Evolutionary conservation across 2,888 invertebrate species (phyloP).

Genomic region (Andrena flavipes): DNA sequence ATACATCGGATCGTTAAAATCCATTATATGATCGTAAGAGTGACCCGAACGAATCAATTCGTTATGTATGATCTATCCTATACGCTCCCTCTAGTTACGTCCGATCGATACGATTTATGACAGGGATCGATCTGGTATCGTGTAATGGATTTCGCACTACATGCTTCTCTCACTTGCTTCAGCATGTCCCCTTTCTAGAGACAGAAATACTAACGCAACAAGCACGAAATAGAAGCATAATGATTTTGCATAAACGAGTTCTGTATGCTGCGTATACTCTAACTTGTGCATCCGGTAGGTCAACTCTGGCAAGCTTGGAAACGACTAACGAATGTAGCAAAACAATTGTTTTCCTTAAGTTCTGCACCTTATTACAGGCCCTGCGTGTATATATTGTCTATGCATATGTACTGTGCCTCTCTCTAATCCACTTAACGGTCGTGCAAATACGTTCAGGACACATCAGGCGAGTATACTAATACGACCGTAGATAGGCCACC

Average conservation of each 20-base stretch:
- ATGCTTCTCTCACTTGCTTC: constrained; percentile 38
- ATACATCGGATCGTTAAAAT: constrained; percentile 8
- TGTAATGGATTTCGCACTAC: constrained; percentile 32
- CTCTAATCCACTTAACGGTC: constrained; percentile 34
- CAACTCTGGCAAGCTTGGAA: constrained; percentile 50
- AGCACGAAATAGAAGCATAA: constrained; percentile 54
- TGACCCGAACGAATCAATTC: neutral
- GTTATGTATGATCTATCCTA: neutral
- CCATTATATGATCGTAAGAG: constrained; percentile 21
- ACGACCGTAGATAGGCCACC: constrained; percentile 32
- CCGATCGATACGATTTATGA: neutral
- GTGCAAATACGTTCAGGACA: constrained; percentile 40
- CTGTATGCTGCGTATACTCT: constrained; percentile 5
- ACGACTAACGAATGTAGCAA: constrained; percentile 34
- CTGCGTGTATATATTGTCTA: constrained; percentile 5
- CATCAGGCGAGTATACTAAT: constrained; percentile 60
- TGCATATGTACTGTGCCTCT: constrained; percentile 7
- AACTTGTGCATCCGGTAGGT: constrained; percentile 48
- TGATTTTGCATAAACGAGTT: constrained; percentile 32
- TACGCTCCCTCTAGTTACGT: neutral
- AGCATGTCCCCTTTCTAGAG: constrained; percentile 44
- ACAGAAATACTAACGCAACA: constrained; percentile 28
- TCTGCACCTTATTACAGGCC: constrained; percentile 53
- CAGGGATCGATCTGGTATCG: constrained; percentile 7
- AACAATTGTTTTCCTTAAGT: constrained; percentile 46